A percentile compares a stretch with the other conserved stretches of the same genome.
phyloP scores from a whole-genome alignment of 2,113 vertebrate genomes.

The Boulengeromyrus knoepffleri region DNA sequence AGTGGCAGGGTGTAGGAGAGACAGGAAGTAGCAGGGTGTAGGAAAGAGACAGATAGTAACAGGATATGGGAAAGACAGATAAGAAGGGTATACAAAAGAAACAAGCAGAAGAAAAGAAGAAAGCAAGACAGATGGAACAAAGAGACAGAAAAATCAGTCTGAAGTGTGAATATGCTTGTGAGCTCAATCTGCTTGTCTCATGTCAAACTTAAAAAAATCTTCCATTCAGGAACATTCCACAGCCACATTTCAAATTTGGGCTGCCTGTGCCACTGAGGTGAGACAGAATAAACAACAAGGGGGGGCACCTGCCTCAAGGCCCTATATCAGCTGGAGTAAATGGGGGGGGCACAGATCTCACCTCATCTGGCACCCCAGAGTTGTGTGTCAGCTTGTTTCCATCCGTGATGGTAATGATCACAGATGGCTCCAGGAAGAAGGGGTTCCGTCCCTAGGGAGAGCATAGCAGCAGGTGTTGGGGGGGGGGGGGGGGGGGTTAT shows the following conservation, averaged over 20 bases:
- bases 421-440: slow-evolving; percentile 94
- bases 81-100: no score
- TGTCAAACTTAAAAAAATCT: neutral
- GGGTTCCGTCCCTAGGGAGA: slow-evolving; percentile 85
- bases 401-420: slow-evolving; percentile 97
- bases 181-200: neutral
- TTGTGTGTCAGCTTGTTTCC: slow-evolving; percentile 94
- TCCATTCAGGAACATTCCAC: neutral
- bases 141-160: neutral
- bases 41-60: neutral
- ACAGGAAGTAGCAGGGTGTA: neutral
- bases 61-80: neutral
- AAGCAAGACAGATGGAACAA: neutral
- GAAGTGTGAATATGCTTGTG: neutral
- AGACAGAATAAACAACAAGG: neutral
- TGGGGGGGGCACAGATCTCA: slow-evolving; percentile 48
- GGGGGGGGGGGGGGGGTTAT: neutral
- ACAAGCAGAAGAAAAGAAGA: neutral
- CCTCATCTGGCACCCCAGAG: slow-evolving; percentile 90
- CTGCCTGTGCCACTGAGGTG: neutral
- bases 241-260: neutral
- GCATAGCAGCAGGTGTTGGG: slow-evolving; percentile 22
- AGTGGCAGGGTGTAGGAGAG: neutral
- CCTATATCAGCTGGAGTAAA: neutral
- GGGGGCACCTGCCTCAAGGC: neutral